Percentiles rank a stretch among this genome's conserved stretches.
Conservation (phyloP, 1,140 invertebrate genomes). For the Pseudobourletiella spinata region DNA sequence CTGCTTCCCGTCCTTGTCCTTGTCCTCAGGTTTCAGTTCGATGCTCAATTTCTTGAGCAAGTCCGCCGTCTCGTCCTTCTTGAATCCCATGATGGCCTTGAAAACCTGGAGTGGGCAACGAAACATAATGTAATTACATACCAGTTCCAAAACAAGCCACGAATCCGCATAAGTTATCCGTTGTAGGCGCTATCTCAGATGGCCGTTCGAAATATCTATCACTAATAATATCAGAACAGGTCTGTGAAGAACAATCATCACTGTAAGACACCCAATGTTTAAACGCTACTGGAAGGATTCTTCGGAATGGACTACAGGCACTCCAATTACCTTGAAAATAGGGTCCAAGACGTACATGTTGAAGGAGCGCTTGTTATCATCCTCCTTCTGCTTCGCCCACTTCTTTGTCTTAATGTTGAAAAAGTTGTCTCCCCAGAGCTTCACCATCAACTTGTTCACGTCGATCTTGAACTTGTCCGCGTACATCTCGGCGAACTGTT, state of each 20-base stretch:
- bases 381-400: slow-evolving; percentile 85
- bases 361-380: slow-evolving; percentile 91
- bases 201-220: slow-evolving; percentile 26
- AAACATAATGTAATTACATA: neutral
- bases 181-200: no score
- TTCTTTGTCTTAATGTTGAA: slow-evolving; percentile 97
- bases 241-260: slow-evolving; percentile 38
- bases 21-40: slow-evolving; percentile 85
- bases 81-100: slow-evolving; percentile 93
- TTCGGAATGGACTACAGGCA: neutral
- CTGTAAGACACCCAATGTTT: neutral
- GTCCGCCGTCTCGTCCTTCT: slow-evolving; percentile 84
- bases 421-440: slow-evolving; percentile 95
- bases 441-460: slow-evolving; percentile 93
- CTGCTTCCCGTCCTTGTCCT: slow-evolving; percentile 89
- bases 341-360: slow-evolving; percentile 97
- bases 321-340: slow-evolving; percentile 76
- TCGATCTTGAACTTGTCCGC: slow-evolving; percentile 97
- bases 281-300: neutral
- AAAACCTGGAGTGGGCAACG: neutral
- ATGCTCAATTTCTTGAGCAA: slow-evolving; percentile 85
- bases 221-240: slow-evolving; percentile 38
- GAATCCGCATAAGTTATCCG: neutral
- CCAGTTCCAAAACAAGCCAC: neutral
- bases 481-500: slow-evolving; percentile 99